phyloP scores from a whole-genome alignment of 1,140 invertebrate species.

The Scylla paramamosain region DNA sequence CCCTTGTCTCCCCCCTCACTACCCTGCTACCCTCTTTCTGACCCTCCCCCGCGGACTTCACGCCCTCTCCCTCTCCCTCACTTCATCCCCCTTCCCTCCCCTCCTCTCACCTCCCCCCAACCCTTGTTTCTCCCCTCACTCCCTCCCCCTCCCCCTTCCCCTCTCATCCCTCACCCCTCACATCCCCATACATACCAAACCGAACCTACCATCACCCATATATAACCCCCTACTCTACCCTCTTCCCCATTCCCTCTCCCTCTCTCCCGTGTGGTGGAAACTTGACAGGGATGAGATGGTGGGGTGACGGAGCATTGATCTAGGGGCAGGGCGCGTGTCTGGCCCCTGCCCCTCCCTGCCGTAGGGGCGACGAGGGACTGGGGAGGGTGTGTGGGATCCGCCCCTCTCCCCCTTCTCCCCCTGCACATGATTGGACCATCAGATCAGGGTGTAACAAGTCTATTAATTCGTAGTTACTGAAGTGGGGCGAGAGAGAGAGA shows the following conservation, averaged over 20 bases:
- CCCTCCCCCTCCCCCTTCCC: no score
- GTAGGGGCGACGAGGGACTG: neutral
- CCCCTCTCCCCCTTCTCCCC: neutral
- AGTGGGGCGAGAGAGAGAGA: slow-evolving; percentile 80
- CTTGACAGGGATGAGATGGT: neutral
- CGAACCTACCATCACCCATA: neutral
- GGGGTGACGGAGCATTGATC: neutral
- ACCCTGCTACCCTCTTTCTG: neutral
- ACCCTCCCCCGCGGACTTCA: neutral
- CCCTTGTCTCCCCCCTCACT: neutral
- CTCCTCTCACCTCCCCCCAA: neutral
- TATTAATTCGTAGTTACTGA: slow-evolving; percentile 85
- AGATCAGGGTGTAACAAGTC: slow-evolving; percentile 83
- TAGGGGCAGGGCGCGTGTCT: neutral
- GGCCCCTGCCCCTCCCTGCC: neutral
- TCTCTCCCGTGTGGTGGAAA: neutral
- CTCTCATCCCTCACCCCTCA: neutral
- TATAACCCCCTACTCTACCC: neutral
- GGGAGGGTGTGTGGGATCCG: no score
- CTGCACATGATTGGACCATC: slow-evolving; percentile 83
- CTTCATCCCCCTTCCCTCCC: neutral
- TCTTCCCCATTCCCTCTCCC: neutral
- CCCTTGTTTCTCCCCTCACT: neutral
- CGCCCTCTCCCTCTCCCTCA: no score
- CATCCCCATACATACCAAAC: no score